phyloP scores from a whole-genome alignment of 2,113 vertebrate genomes.

The Microtus montanus region DNA sequence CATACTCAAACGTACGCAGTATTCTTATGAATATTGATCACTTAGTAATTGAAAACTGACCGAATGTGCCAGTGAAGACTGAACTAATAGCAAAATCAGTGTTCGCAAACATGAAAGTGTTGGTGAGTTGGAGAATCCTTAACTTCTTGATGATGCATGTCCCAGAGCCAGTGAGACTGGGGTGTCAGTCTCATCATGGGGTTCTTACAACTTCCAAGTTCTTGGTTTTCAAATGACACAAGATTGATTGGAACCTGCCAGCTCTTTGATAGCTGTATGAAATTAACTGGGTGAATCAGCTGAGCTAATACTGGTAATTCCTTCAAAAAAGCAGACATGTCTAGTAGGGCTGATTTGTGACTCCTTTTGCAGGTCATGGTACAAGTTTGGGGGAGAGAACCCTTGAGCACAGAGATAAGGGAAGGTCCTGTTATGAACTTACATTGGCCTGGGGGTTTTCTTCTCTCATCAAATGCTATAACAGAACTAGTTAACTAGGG shows the following conservation, averaged over 20 bases:
- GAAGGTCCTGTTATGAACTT: background rate
- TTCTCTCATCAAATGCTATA: background rate
- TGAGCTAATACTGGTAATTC: slow-evolving; percentile 37
- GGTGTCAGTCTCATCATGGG: slow-evolving; percentile 49
- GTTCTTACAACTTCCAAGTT: slow-evolving; percentile 68
- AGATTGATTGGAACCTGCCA: slow-evolving; percentile 53
- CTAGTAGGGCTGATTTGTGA: slow-evolving; percentile 42
- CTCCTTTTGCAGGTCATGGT: background rate
- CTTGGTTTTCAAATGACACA: slow-evolving; percentile 67
- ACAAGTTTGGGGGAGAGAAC: background rate
- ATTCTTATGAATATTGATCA: slow-evolving; percentile 49
- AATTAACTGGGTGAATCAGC: slow-evolving; percentile 45
- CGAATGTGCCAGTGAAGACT: background rate
- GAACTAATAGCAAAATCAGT: slow-evolving; percentile 33
- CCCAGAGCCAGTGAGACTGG: slow-evolving; percentile 53
- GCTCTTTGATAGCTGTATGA: slow-evolving; percentile 65
- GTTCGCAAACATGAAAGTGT: slow-evolving; percentile 40
- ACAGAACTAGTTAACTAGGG: background rate
- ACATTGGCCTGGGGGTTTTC: background rate
- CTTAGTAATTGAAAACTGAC: slow-evolving; percentile 49
- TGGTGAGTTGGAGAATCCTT: slow-evolving; percentile 36
- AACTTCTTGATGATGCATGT: slow-evolving; percentile 60
- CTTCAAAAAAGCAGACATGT: background rate
- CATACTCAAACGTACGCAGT: background rate
- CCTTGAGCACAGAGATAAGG: background rate